Evolutionary conservation across 1,140 invertebrate genomes (phyloP), one percentile per base, ranked within the genome.

Genomic region (Platyura marginata): DNA sequence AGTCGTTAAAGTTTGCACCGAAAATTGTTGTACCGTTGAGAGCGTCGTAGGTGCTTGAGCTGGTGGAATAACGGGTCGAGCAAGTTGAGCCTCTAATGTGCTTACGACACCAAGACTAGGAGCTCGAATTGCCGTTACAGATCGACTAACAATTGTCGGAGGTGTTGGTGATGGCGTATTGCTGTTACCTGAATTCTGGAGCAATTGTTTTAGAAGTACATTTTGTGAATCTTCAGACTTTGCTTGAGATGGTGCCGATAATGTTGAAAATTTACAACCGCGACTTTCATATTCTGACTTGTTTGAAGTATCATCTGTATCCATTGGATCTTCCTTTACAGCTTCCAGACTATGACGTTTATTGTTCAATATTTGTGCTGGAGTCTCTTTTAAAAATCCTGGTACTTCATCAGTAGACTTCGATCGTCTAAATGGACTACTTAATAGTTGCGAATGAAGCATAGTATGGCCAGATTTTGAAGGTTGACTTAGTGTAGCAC

Each of bases 191-290:
- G 81, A 84, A 49, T 88, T 91, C 57, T 92, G 86, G 16, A 94
- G 57, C 20, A 94, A 63, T 57, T 93, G 84, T 54, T 93, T 93
- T 16, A 94, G 58, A 15, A 94, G 59, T 9, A 89, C 87, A 65
- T 93, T 91, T 56, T 90, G 84, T 1, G 81, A 81, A 47, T 88
- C 81, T 50, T 84, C 80, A 37, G 71, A 67, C 51, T 68, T 75
- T 53, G 45, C 41, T 58, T 47, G 39, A n/a, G n/a, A n/a, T n/a
- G 52, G 45, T 21, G 45, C 47, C 34, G 43, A 40, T 20, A 59
- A 39, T 18, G 41, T 44, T 4, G 56, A 56, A 45, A 50, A 55
- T 43, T 60, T 59, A 46, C 54, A 57, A n/a, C 53, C 55, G 22
- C 42, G 44, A 16, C 18, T n/a, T 33, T 21, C 21, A 11, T 13